Evolutionary conservation across 2,113 vertebrate genomes (phyloP), one percentile per base, ranked within the genome.

Genomic region (Halcyon senegalensis): DNA sequence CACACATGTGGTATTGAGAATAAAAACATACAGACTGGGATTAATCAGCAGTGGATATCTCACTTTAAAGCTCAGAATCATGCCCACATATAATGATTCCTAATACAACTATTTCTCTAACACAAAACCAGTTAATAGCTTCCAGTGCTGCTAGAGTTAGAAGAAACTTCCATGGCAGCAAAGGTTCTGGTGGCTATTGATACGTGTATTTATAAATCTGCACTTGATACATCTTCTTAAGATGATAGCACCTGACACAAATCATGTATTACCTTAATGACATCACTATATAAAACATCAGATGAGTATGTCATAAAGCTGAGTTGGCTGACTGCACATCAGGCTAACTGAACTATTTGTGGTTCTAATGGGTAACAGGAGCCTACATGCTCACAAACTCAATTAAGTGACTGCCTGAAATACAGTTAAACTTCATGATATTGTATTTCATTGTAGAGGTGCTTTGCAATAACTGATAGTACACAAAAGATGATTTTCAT

Each of bases 191-290:
- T 43, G 37, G 70, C 63, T 73, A 41, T 58, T 66, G 83, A 76
- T n/a, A 50, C 2, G 1, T 5, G 5, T 39, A 55, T 67, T 90
- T 91, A 66, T 88, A 96, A 85, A 77, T 80, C 77, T 84, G 59
- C 19, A n/a, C 31, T 85, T 88, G 44, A 41, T 85, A 39, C 11
- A 31, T 69, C 60, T 62, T 70, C 70, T 50, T 46, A 41, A 90
- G 50, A 59, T 95, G 84, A 92, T 59, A 83, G 41, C 82, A 90
- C 86, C 76, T 70, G 55, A 90, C 68, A 81, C 50, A 94, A 95
- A 89, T 95, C 58, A 58, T 58, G 64, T 53, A 50, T 77, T 90
- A 90, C 19, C 63, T 39, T 77, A 85, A 80, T 86, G 85, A 90
- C 76, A 93, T 80, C 88, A 90, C 20, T 72, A 13, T 5, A 39